Evolutionary conservation across 2,888 invertebrate genomes (phyloP).

Genomic region (Cylloceria caligata): DNA sequence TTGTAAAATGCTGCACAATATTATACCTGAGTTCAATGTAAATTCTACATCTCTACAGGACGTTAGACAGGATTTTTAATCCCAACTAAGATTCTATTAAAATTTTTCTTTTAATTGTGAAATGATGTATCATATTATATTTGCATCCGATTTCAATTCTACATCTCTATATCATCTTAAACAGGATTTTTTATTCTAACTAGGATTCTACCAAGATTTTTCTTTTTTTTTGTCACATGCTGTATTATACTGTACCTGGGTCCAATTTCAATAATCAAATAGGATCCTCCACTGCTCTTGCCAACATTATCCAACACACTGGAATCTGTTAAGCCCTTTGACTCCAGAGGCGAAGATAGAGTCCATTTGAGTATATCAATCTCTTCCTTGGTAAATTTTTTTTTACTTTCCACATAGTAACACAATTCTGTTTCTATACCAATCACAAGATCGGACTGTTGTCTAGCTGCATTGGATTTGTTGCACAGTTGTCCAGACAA

Average conservation of each 20-base stretch:
- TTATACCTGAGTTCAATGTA: too few species aligned
- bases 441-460: constrained; percentile 81
- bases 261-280: constrained; percentile 92
- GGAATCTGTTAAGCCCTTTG: constrained; percentile 86
- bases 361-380: constrained; percentile 91
- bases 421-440: constrained; percentile 91
- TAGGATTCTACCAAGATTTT: neutral
- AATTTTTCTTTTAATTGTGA: too few species aligned
- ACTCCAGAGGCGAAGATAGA: constrained; percentile 89
- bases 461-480: constrained; percentile 72
- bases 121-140: too few species aligned
- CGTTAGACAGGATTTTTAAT: neutral
- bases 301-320: constrained; percentile 84
- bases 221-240: neutral
- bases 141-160: too few species aligned
- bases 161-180: too few species aligned
- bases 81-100: too few species aligned
- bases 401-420: constrained; percentile 89
- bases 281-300: constrained; percentile 70
- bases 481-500: constrained; percentile 74
- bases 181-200: neutral
- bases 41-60: neutral
- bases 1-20: too few species aligned
- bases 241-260: constrained; percentile 88
- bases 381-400: constrained; percentile 87